These are phyloP conservation scores for Poecilobothrus nobilitatus DNA, from an alignment of 2,888 invertebrate genomes.

Conservation along the genomic window DNA sequence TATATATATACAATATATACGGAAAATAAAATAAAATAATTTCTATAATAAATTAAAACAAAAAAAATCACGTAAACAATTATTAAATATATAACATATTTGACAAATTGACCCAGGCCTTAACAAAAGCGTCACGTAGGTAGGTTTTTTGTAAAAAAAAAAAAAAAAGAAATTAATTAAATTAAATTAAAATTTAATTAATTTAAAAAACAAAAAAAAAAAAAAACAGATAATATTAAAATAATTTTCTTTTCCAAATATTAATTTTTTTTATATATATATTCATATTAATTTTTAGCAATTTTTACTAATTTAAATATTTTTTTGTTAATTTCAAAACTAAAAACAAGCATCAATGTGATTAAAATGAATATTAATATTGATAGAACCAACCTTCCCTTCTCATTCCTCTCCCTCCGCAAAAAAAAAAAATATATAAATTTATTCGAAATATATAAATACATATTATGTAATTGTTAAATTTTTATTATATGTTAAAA, in stretches of 20 bases:
- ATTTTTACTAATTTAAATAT: background rate
- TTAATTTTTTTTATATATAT: background rate
- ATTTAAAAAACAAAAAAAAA: background rate
- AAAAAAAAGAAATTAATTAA: background rate
- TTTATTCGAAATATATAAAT: background rate
- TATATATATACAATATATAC: too few species aligned
- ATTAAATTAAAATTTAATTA: background rate
- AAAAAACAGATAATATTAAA: background rate
- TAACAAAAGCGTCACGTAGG: background rate
- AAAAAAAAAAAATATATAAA: background rate
- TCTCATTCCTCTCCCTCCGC: background rate
- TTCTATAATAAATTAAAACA: too few species aligned
- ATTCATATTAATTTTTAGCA: background rate
- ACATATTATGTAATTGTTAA: background rate
- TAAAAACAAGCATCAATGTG: slow-evolving; percentile 3
- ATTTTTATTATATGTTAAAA: background rate
- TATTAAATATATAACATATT: background rate
- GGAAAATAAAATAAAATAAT: too few species aligned
- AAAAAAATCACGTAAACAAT: too few species aligned
- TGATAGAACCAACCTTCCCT: background rate
- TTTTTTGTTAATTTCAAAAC: background rate
- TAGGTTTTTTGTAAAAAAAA: slow-evolving; percentile 1
- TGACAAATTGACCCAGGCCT: slow-evolving; percentile 1
- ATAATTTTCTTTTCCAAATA: background rate
- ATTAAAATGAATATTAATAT: background rate